Base-by-base conservation (phyloP, 1,140 invertebrate genomes). In the Drosophila nigrodunni region DNA sequence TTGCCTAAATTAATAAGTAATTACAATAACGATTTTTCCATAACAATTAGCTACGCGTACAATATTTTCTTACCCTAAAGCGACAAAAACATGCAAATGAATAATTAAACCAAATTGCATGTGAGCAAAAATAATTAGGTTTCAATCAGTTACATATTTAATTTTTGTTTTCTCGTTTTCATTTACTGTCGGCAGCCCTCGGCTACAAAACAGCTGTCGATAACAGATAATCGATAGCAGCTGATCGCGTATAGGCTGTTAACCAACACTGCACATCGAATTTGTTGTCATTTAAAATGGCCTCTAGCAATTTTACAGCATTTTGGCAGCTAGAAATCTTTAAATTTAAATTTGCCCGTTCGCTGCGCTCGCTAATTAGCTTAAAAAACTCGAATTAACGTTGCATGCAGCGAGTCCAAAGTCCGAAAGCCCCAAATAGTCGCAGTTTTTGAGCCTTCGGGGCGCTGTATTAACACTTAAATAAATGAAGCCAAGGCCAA, bases 51-150 rank as follows among this genome's bases (percentile, higher is more conserved):
- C 49, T 55, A 46, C 62, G 39, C 50, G 55, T 44, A 30, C 39
- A 44, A 7, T 13, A 41, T 52, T 52, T 39, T 34, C 25, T 50
- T 30, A 39, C 41, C 13, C 30, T 13, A 52, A 11, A 8, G 18
- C 21, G 8, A 7, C n/a, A 52, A 25, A 52, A 18, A 34, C 47
- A 50, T 50, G 47, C 66, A 39, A 44, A 79, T 79, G n/a, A 69
- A 74, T 79, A 74, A 79, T 79, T 74, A 13, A 78, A 62, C 59
- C 61, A 74, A 73, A 55, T 66, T 35, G 52, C 58, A 67, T 35
- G 41, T 67, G 18, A 47, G 64, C 43, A 39, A 21, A 21, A 54
- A 37, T 54, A 44, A 65, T 55, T 44, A 55, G 13, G 50, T 10
- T 54, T 15, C 50, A 65, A 46, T 54, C 4, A 50, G 25, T 8